Evolutionary conservation across 1,140 invertebrate genomes (phyloP), one percentile per base, ranked within the genome.

Genomic region (Formica exsecta): DNA sequence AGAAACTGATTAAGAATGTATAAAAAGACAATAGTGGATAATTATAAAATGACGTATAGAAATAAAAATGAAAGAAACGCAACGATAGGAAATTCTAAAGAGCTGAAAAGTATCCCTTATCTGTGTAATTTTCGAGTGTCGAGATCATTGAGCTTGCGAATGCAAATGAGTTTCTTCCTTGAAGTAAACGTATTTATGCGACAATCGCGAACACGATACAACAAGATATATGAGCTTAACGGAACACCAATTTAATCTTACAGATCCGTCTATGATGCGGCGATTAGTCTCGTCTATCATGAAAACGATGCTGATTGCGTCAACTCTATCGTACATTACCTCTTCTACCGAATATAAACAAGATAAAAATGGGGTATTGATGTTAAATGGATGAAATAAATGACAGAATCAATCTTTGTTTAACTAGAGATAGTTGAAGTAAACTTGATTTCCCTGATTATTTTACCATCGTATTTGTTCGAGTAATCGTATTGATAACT

Each of bases 181-280:
- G 25, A 70, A 70, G 44, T 68, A 57, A 57, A 70, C 36, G 19
- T 57, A 70, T 13, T 38, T 70, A 11, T 13, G 32, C 36, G 36
- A 80, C 48, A 51, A 79, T 66, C 29, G 59, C 29, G 41, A 66
- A 66, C n/a, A 7, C 41, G 29, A 51, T 79, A 48, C 36, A n/a
- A 48, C 22, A n/a, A 84, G 11, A 19, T 61, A 81, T 41, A 22
- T 57, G 75, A 85, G 25, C 71, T 59, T 85, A 85, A 11, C n/a
- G 62, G 25, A 29, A 16, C 38, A 73, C 25, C 73, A 54, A 77
- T 77, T 85, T 62, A 77, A 48, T 57, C 36, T 51, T 16, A 19
- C 7, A 32, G 19, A 16, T 85, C 29, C 65, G 79, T 85, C 79
- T 54, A 70, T 9, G 2, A 79, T 19, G 3, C n/a, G 29, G 13